A percentile compares a stretch with the other conserved stretches of the same genome.
phyloP scores from a whole-genome alignment of 2,888 invertebrate genomes.

The Eucera pruinosa region DNA sequence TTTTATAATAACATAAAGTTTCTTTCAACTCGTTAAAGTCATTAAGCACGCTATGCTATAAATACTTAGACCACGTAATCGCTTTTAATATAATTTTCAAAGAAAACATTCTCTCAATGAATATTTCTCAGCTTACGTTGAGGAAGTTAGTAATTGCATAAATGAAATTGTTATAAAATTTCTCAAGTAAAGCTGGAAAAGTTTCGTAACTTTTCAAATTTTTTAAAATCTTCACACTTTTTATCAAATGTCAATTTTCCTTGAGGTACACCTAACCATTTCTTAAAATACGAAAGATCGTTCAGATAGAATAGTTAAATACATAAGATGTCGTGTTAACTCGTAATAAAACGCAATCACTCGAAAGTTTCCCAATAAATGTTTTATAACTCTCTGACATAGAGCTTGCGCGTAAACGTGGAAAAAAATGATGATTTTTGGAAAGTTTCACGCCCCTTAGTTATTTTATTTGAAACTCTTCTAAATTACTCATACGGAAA shows the following conservation, averaged over 20 bases:
- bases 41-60: not conserved
- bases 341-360: slow-evolving; percentile 16
- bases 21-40: slow-evolving; percentile 1
- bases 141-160: not conserved
- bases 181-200: not conserved
- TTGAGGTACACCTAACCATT: not conserved
- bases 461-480: not conserved
- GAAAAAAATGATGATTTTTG: slow-evolving; percentile 28
- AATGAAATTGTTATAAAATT: not conserved
- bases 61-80: not conserved
- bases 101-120: slow-evolving; percentile 5
- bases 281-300: not conserved
- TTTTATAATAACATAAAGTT: not conserved
- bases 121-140: not conserved
- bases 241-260: too few relatives aligned
- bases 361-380: slow-evolving; percentile 11
- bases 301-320: not conserved
- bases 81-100: not conserved
- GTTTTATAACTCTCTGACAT: not conserved
- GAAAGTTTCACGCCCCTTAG: not conserved
- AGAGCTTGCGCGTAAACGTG: not conserved
- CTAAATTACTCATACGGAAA: not conserved
- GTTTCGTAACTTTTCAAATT: not conserved
- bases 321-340: not conserved
- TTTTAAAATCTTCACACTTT: not conserved